Conservation (phyloP, 2,113 vertebrate genomes). For the Hippocampus barbouri region DNA sequence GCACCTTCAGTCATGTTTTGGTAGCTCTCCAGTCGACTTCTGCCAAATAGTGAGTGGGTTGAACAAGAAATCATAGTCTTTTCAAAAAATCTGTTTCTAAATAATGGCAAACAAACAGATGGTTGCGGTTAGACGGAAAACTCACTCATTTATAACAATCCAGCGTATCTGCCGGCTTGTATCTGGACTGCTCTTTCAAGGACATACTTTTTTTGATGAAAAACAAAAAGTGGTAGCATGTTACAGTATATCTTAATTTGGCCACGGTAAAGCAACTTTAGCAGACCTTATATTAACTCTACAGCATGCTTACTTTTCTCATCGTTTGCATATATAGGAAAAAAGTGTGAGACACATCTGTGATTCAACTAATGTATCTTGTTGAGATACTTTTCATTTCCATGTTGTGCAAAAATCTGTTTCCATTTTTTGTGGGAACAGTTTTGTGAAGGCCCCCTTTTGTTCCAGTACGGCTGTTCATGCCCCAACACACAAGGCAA, state of each 20-base stretch:
- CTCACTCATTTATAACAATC: constrained; percentile 47
- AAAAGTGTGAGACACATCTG: background rate
- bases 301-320: background rate
- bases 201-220: background rate
- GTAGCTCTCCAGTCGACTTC: constrained; percentile 31
- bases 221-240: background rate
- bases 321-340: background rate
- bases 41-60: constrained; percentile 3
- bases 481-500: background rate
- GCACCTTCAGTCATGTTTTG: constrained; percentile 32
- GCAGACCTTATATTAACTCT: background rate
- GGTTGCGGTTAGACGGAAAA: constrained; percentile 48
- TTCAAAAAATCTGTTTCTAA: constrained; percentile 31
- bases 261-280: background rate
- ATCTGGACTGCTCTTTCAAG: constrained; percentile 30
- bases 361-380: no score
- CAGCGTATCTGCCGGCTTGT: constrained; percentile 22
- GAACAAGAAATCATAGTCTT: constrained; percentile 7
- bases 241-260: background rate
- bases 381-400: background rate
- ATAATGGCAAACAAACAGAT: constrained; percentile 55
- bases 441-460: background rate
- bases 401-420: background rate
- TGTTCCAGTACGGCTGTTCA: background rate
- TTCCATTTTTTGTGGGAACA: background rate